Evolutionary conservation across 1,140 invertebrate species (phyloP).

Genomic region (Microvelia longipes): DNA sequence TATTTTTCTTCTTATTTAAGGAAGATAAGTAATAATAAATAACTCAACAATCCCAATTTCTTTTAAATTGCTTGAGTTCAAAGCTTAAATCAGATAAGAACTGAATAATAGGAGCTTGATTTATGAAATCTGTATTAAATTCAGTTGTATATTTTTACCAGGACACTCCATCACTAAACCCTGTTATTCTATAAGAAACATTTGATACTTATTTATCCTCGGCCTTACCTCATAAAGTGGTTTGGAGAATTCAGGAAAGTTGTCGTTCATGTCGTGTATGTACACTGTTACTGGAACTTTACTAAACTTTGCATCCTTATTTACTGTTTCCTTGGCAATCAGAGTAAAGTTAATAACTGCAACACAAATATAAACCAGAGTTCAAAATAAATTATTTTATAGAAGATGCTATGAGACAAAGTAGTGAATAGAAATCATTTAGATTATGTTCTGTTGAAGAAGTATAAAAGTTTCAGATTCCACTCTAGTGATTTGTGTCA

Average conservation of each 20-base stretch:
- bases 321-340: slow-evolving; percentile 65
- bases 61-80: no score
- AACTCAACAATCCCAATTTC: no score
- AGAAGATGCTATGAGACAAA: not conserved
- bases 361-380: not conserved
- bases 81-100: no score
- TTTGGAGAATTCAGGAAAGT: slow-evolving; percentile 75
- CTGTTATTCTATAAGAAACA: not conserved
- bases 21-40: no score
- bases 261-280: slow-evolving; percentile 85
- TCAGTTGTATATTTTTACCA: no score
- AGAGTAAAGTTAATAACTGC: slow-evolving; percentile 68
- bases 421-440: not conserved
- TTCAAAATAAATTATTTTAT: not conserved
- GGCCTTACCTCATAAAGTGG: slow-evolving; percentile 49
- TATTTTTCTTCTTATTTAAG: no score
- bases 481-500: no score
- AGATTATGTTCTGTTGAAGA: not conserved
- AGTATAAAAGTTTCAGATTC: no score
- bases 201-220: not conserved
- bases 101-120: no score
- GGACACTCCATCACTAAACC: no score
- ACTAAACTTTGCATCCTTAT: slow-evolving; percentile 53
- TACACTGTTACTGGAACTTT: slow-evolving; percentile 68
- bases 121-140: no score